Evolutionary conservation across 2,113 vertebrate species (phyloP).

Genomic region (Chionis minor): DNA sequence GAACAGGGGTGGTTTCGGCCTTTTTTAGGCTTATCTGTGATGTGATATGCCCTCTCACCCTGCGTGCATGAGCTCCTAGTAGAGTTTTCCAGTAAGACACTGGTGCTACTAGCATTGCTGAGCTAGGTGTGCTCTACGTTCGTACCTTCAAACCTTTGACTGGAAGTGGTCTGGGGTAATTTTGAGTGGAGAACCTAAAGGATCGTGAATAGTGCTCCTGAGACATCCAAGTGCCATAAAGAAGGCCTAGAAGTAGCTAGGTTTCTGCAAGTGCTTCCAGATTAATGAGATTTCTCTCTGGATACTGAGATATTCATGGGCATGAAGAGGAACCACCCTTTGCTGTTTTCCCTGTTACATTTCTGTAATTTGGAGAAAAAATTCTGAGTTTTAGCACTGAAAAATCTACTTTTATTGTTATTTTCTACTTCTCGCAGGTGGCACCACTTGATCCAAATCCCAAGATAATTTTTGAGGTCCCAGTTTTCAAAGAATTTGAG

Average conservation of each 20-base stretch:
- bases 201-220: background rate
- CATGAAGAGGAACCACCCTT: background rate
- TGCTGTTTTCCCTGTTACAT: background rate
- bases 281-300: background rate
- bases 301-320: background rate
- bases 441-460: background rate
- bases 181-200: background rate
- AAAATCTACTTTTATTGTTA: background rate
- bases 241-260: background rate
- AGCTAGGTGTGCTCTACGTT: background rate
- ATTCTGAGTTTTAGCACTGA: background rate
- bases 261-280: background rate
- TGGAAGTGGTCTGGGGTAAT: background rate
- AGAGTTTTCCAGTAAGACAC: background rate
- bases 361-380: background rate
- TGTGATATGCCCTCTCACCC: background rate
- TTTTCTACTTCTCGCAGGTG: background rate
- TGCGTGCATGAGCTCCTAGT: background rate
- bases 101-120: background rate
- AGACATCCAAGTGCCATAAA: background rate
- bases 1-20: background rate
- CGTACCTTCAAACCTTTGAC: accelerated
- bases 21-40: background rate
- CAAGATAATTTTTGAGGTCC: background rate
- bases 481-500: background rate